A percentile compares a stretch with the other conserved stretches of the same genome.
These are phyloP conservation scores for Candidula unifasciata DNA, from an alignment of 2,888 invertebrate species.

Conservation along the genomic window DNA sequence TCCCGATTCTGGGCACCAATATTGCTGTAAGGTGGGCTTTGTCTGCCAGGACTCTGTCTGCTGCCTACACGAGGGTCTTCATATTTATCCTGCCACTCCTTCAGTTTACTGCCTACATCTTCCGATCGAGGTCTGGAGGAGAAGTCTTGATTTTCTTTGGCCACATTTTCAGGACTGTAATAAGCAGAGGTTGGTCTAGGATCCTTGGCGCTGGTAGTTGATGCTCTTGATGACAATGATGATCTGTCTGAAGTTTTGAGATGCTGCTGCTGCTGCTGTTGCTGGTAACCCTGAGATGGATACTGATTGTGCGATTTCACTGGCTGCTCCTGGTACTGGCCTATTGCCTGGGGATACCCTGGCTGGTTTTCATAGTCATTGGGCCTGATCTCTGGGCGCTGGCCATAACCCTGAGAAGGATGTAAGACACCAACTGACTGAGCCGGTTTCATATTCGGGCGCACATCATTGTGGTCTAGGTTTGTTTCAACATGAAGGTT, in stretches of 20 bases:
- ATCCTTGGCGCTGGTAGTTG: conserved; percentile 61
- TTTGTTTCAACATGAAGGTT: conserved; percentile 69
- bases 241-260: conserved; percentile 57
- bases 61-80: conserved; percentile 56
- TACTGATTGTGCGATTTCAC: conserved; percentile 52
- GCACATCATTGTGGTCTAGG: conserved; percentile 62
- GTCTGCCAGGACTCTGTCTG: conserved; percentile 31
- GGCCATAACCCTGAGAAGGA: conserved; percentile 51
- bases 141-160: conserved; percentile 61
- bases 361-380: conserved; percentile 74
- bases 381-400: conserved; percentile 49
- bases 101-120: conserved; percentile 66
- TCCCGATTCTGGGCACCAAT: conserved; percentile 50
- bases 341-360: conserved; percentile 6
- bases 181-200: conserved; percentile 71
- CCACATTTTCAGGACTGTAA: conserved; percentile 58
- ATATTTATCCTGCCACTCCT: conserved; percentile 71
- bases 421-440: conserved; percentile 68
- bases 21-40: conserved; percentile 61
- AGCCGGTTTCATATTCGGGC: conserved; percentile 63
- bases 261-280: conserved; percentile 28
- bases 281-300: conserved; percentile 26
- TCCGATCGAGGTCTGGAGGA: conserved; percentile 68
- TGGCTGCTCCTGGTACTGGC: neutral
- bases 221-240: conserved; percentile 61